phyloP scores from a whole-genome alignment of 2,888 invertebrate genomes.

The Eudasyphora cyanicolor region DNA sequence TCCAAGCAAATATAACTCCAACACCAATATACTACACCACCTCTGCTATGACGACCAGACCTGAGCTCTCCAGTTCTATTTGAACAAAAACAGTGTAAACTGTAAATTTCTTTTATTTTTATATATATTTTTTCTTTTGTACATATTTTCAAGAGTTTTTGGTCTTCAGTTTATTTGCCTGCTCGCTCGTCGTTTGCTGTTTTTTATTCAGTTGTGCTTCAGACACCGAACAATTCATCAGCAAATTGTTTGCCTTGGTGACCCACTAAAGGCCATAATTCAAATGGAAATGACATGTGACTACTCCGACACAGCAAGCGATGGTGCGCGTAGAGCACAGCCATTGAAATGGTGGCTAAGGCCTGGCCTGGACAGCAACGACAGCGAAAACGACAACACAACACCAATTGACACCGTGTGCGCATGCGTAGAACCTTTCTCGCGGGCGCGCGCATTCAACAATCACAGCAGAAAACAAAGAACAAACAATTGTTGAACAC shows the following conservation, averaged over 20 bases:
- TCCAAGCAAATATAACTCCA: neutral
- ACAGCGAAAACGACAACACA: neutral
- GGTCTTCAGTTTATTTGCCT: neutral
- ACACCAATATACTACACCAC: neutral
- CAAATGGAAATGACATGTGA: constrained; percentile 60
- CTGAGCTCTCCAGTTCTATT: neutral
- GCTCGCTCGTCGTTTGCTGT: neutral
- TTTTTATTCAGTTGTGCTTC: constrained; percentile 32
- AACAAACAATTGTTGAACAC: constrained; percentile 7
- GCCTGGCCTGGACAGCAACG: neutral
- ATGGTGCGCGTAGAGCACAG: neutral
- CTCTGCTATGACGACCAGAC: neutral
- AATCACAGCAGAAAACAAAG: constrained; percentile 30
- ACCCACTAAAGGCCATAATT: constrained; percentile 62
- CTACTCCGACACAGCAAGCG: neutral
- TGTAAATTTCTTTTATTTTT: constrained; percentile 32
- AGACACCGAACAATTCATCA: constrained; percentile 50
- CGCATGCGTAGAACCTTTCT: constrained; percentile 33
- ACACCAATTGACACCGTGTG: neutral
- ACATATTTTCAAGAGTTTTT: constrained; percentile 1
- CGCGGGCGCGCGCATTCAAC: neutral
- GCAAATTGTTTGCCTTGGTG: constrained; percentile 60
- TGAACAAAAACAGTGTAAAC: constrained; percentile 18
- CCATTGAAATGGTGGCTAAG: constrained; percentile 13
- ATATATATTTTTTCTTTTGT: neutral